phyloP scores from a whole-genome alignment of 92 coral and sea anemone species.

The Porites lobata region DNA sequence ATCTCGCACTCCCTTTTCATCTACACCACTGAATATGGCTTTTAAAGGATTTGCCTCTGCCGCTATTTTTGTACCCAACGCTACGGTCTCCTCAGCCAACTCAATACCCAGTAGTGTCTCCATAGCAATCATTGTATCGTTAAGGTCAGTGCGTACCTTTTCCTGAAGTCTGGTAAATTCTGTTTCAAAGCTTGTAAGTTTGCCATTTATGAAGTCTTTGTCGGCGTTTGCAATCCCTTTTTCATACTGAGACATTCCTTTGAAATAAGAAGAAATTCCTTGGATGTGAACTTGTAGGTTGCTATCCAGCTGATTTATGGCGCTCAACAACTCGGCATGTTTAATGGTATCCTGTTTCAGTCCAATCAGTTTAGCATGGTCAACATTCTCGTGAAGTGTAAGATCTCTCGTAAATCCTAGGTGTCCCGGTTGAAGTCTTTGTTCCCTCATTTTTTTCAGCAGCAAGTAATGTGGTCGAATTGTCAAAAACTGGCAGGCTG shows the following conservation, averaged over 20 bases:
- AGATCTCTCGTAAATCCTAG: conserved; percentile 51
- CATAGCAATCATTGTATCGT: conserved; percentile 10
- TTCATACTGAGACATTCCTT: conserved; percentile 58
- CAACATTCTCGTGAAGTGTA: conserved; percentile 45
- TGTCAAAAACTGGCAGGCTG: conserved; percentile 27
- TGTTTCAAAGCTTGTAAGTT: conserved; percentile 27
- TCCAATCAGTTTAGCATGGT: conserved; percentile 59
- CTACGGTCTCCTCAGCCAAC: conserved; percentile 37
- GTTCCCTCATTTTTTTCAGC: conserved; percentile 51
- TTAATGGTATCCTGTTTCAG: conserved; percentile 48
- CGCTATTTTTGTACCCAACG: conserved; percentile 31
- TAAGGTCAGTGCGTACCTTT: conserved; percentile 38
- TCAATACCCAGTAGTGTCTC: neutral
- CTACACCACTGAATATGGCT: conserved; percentile 60
- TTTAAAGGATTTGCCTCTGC: conserved; percentile 61
- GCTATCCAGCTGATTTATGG: conserved; percentile 44
- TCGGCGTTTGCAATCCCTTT: conserved; percentile 74
- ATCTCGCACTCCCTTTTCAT: conserved; percentile 35
- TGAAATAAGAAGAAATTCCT: conserved; percentile 67
- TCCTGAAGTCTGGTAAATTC: neutral
- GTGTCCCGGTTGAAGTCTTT: conserved; percentile 31
- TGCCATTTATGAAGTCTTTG: conserved; percentile 38
- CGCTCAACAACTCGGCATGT: conserved; percentile 51
- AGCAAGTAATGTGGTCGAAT: conserved; percentile 41
- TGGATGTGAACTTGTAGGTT: conserved; percentile 36